phyloP scores from a whole-genome alignment of 2,113 vertebrate species.

The Saimiri boliviensis region DNA sequence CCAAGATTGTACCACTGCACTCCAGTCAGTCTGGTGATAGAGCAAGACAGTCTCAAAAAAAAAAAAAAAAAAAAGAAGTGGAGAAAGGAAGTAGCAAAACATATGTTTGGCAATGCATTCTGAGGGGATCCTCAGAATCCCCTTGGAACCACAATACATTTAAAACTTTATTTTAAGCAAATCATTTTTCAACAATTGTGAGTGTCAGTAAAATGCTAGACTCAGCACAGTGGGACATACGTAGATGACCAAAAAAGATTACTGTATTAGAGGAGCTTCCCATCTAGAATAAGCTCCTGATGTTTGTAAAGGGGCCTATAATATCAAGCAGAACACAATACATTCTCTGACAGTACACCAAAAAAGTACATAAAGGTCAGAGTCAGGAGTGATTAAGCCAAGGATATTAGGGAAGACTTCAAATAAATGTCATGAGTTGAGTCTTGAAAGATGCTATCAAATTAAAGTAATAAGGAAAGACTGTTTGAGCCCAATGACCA shows the following conservation, averaged over 20 bases:
- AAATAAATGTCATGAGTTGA: not conserved
- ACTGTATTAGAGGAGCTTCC: not conserved
- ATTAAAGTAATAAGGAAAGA: not conserved
- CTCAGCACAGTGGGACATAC: not conserved
- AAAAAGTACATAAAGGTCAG: not conserved
- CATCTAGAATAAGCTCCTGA: not conserved
- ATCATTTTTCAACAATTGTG: not conserved
- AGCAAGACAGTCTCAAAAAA: too few species aligned
- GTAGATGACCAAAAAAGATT: not conserved
- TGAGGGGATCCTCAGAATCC: not conserved
- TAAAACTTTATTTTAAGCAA: not conserved
- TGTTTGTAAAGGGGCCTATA: not conserved
- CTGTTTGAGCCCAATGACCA: not conserved
- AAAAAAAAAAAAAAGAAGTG: not conserved
- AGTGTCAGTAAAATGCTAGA: not conserved
- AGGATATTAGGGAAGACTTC: not conserved
- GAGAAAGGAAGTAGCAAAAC: not conserved
- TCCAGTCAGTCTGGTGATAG: too few species aligned
- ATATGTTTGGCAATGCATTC: not conserved
- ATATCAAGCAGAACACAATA: not conserved
- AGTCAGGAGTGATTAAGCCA: not conserved
- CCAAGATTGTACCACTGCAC: too few species aligned
- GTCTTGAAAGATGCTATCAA: not conserved
- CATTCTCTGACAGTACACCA: not conserved
- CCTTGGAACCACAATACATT: not conserved